These are phyloP conservation scores for Busseola fusca DNA, from an alignment of 2,888 invertebrate genomes.

Conservation along the genomic window DNA sequence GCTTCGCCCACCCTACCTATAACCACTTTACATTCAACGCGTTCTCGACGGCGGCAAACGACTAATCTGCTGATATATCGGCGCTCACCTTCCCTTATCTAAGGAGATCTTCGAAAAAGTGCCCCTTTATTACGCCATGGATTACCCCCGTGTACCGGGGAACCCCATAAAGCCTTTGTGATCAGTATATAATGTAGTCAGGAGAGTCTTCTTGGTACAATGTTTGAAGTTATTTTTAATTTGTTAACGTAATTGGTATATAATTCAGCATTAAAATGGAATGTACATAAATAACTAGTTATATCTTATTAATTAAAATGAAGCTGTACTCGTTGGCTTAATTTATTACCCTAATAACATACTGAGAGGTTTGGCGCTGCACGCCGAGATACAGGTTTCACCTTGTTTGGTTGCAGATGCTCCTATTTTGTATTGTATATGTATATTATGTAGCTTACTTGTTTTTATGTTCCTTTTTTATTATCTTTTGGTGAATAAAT, in stretches of 20 bases:
- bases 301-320: background rate
- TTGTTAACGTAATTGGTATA: conserved; percentile 8
- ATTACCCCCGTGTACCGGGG: conserved; percentile 70
- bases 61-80: conserved; percentile 88
- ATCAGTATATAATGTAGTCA: conserved; percentile 62
- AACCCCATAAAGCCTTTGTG: conserved; percentile 66
- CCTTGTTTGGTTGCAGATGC: no score
- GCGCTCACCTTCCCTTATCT: conserved; percentile 86
- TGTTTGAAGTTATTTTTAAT: conserved; percentile 25
- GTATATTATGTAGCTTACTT: no score
- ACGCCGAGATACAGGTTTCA: no score
- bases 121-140: conserved; percentile 81
- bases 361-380: no score
- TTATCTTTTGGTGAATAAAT: no score
- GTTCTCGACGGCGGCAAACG: conserved; percentile 77
- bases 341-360: no score
- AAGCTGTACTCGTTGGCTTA: no score
- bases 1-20: conserved; percentile 61
- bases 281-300: background rate
- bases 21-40: conserved; percentile 84
- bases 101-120: conserved; percentile 82
- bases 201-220: conserved; percentile 12
- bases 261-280: background rate
- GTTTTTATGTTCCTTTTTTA: no score
- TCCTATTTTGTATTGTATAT: no score